A percentile compares a stretch with the other conserved stretches of the same genome.
Conservation (phyloP, 2,797 vertebrate genomes). For the Agapornis canus region DNA sequence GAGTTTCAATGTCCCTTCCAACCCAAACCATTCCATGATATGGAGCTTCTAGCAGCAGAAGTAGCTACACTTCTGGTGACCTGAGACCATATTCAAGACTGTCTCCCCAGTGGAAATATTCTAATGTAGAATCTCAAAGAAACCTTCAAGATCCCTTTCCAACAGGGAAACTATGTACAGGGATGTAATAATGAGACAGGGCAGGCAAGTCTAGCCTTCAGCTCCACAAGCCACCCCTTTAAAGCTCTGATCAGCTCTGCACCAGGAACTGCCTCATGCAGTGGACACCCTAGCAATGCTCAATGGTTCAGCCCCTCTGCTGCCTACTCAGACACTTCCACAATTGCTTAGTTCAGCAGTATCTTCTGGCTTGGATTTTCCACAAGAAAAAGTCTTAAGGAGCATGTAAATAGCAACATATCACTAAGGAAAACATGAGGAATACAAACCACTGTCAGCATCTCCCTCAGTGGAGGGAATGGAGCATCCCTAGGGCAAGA, state of each 20-base stretch:
- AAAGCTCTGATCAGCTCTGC: not conserved
- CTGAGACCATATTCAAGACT: rapidly evolving
- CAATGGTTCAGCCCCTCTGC: not conserved
- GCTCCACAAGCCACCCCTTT: not conserved
- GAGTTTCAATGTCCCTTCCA: not conserved
- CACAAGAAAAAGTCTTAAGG: not conserved
- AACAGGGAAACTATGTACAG: not conserved
- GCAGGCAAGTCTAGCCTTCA: not conserved
- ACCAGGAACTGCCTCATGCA: rapidly evolving
- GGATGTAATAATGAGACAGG: not conserved
- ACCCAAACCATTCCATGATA: not conserved
- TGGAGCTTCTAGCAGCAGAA: not conserved
- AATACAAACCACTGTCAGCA: not conserved
- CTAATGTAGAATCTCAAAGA: not conserved
- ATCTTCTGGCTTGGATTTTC: not conserved
- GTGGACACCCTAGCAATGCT: not conserved
- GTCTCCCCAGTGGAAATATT: rapidly evolving
- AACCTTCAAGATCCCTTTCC: not conserved
- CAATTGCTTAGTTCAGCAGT: rapidly evolving
- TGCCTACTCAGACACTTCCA: not conserved
- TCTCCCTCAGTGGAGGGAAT: not conserved
- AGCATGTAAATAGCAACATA: not conserved
- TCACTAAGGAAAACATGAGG: not conserved
- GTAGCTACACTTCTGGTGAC: too few relatives aligned
- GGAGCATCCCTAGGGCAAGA: not conserved